Base-by-base conservation (phyloP, 1,140 invertebrate genomes). In the Stegodyphus dumicola region DNA sequence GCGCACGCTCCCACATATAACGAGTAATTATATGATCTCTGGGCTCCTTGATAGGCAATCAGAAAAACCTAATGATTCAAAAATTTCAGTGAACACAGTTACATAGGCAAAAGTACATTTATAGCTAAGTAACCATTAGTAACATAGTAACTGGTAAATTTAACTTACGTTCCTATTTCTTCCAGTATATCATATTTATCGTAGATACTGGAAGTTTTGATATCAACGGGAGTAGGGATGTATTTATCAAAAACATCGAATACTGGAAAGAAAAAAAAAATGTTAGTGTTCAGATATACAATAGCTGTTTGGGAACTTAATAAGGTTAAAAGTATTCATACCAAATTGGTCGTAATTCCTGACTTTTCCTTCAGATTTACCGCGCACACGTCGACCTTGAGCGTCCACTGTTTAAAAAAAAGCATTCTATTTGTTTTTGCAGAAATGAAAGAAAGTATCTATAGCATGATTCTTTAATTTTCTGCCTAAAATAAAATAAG, bases 181-280 rank as follows among this genome's bases (percentile, higher is more conserved):
- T 99, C 99, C 18, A 99, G 92, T 86, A 99, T 99, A 89, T 99
- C 98, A 90, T 99, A 99, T 89, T 95, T 95, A 89, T 99, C 98
- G 89, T 99, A 99, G 0, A 99, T 97, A 85, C 96, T 98, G 79
- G 94, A 95, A 0, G 94, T 95, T 90, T 97, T 98, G 87, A 99
- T 97, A 88, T 99, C 97, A 15, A 99, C 98, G 11, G 98, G 97
- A 90, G 98, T 96, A 15, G 98, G 97, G 77, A 98, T 95, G 88
- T 97, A 98, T 90, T 98, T 98, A 88, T 97, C 97, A 92, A 98
- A 99, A 69, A 99, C 95, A 89, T 99, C 97, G 89, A 99, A 97
- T 6, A 99, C 98, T 93, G 88, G 56, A 91, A 90, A 79, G 81
- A 60, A 88, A 88, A 77, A 78, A 11, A 87, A 85, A 69, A 48